Base-by-base conservation (phyloP, 2,797 vertebrate genomes). In the Mormyrops attenuatus region DNA sequence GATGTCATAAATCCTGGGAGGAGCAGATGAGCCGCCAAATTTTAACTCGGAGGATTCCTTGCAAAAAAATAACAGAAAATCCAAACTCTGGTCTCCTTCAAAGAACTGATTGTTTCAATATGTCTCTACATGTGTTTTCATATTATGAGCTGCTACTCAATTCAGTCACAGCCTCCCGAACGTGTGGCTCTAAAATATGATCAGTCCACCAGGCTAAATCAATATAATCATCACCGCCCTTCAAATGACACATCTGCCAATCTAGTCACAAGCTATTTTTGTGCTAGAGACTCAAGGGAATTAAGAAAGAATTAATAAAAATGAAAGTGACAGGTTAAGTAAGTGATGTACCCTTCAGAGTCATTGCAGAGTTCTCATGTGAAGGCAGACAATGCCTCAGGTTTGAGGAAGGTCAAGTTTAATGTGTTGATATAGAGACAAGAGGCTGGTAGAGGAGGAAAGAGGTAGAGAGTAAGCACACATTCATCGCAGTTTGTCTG, bases 71-170 rank as follows among this genome's bases (percentile, higher is more conserved):
- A 41, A 77, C n/a, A 80, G 26, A 57, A 90, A 90, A 91, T 86
- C 89, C 92, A 73, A 49, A 41, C 89, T 26, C 22, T 73, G 1
- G 20, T 3, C 86, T 44, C 66, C 38, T 22, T 47, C 20, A 88
- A 87, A 92, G 91, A 91, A 92, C 86, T 95, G 94, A 96, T 95
- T 92, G 93, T 91, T 96, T 96, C 95, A 96, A 90, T 93, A 93
- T 96, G 95, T 91, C 94, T 92, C 77, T 44, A 82, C 77, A 63
- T 90, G 90, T 93, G 91, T 92, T 93, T 92, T 90, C 84, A 86
- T 60, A 85, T 50, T 86, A 47, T 47, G 6, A 41, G 26, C n/a
- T 5, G 85, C 85, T 57, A 26, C 50, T 38, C 15, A 20, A 38
- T 87, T 57, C 50, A 17, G 15, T 52, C 17, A 38, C 30, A 26